Evolutionary conservation across 2,113 vertebrate species (phyloP).

Genomic region (Archocentrus centrarchus): DNA sequence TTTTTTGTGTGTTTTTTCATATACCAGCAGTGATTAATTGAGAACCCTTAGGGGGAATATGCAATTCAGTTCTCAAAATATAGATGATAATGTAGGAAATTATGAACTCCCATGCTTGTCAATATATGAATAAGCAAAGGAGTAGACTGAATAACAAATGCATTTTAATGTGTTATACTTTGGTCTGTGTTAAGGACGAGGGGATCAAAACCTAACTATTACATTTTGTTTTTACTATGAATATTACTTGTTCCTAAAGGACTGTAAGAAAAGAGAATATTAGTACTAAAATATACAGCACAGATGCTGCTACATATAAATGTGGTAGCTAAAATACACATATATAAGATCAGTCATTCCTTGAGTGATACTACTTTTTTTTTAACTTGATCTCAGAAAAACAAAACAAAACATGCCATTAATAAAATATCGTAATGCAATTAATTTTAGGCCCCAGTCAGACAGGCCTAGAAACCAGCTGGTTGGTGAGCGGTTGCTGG

Average conservation of each 20-base stretch:
- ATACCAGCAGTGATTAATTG: background rate
- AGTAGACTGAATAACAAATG: slow-evolving; percentile 15
- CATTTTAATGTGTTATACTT: background rate
- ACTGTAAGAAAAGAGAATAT: background rate
- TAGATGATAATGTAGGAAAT: slow-evolving; percentile 19
- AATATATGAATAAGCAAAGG: slow-evolving; percentile 10
- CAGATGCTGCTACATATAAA: background rate
- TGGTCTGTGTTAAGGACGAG: background rate
- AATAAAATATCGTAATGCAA: background rate
- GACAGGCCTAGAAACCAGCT: too few relatives aligned
- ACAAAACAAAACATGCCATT: background rate
- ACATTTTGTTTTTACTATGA: background rate
- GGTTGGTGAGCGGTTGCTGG: background rate
- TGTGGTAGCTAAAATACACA: background rate
- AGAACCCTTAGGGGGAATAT: slow-evolving; percentile 3
- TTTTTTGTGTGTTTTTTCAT: background rate
- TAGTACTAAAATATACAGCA: background rate
- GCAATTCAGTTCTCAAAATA: background rate
- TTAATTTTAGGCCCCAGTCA: too few relatives aligned
- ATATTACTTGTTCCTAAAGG: background rate
- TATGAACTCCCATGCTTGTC: background rate
- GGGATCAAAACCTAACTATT: background rate
- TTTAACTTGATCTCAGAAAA: background rate
- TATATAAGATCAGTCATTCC: rapidly evolving
- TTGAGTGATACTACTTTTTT: background rate